Percentiles rank a stretch among this genome's conserved stretches.
Conservation (phyloP, 2,888 invertebrate species). For the Orthosia gothica region DNA sequence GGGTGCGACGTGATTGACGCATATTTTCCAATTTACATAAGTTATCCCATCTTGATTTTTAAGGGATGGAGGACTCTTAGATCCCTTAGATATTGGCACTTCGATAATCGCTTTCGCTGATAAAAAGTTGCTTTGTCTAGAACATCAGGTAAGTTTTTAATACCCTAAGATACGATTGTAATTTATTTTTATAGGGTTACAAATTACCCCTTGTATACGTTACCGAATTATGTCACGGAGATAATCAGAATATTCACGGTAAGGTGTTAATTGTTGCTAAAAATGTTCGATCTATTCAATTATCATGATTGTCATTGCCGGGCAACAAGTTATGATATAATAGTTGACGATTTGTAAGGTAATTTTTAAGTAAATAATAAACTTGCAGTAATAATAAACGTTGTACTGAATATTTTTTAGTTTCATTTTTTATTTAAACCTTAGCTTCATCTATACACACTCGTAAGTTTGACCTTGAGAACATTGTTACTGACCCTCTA, state of each 20-base stretch:
- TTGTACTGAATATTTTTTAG: constrained; percentile 35
- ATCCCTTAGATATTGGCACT: no score
- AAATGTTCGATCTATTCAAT: constrained; percentile 5
- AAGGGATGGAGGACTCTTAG: no score
- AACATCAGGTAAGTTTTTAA: constrained; percentile 10
- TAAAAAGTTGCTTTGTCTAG: neutral
- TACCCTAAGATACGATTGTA: constrained; percentile 39
- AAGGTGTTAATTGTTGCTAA: constrained; percentile 28
- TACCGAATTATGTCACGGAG: constrained; percentile 51
- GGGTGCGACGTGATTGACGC: no score
- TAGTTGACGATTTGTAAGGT: constrained; percentile 37
- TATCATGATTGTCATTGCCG: neutral
- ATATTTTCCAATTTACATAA: no score
- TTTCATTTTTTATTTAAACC: constrained; percentile 20
- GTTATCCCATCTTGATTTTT: no score
- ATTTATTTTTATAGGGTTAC: constrained; percentile 58
- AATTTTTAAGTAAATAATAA: constrained; percentile 42
- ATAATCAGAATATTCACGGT: constrained; percentile 27
- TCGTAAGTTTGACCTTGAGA: no score
- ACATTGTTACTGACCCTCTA: no score
- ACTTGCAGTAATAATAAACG: constrained; percentile 54
- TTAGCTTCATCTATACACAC: no score
- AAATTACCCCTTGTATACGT: constrained; percentile 38
- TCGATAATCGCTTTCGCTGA: no score
- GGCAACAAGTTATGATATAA: neutral